Evolutionary conservation across 2,888 invertebrate genomes (phyloP), one percentile per base, ranked within the genome.

Genomic region (Melinaea marsaeus): DNA sequence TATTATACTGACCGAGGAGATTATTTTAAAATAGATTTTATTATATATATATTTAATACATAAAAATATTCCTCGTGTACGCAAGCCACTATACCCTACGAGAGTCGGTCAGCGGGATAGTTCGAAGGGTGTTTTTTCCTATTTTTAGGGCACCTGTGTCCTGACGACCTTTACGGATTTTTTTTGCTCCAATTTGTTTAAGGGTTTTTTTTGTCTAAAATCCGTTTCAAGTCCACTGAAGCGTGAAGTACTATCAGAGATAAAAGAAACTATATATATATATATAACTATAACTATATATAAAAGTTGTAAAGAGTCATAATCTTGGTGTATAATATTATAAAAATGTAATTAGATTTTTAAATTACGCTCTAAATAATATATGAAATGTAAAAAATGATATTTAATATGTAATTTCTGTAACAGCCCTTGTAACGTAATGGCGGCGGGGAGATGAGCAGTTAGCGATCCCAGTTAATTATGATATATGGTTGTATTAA

Each of bases 111-210:
- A 70, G 70, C 65, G 81, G 82, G 80, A 79, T 86, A 86, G 86
- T 86, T 87, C 79, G 82, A 82, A 83, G 79, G 77, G 71, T 47
- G 57, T 55, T 69, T 72, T 72, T 73, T 79, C 77, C 82, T 85
- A 84, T 86, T 85, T 85, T 81, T 80, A 78, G 79, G 79, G 77
- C 80, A 83, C 71, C 72, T 74, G 73, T 69, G 69, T 70, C 71
- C 69, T 59, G 66, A 60, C 68, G 74, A 73, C 76, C 75, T 76
- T 75, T 69, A 68, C 61, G 63, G 59, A 66, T 67, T 54, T 69
- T 74, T 72, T 73, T 74, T 69, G 70, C 69, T 68, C 68, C 60
- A 65, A 56, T 73, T 68, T 69, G 60, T 64, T 69, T 65, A 54
- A 62, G 62, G 60, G 63, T 64, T 64, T 67, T 68, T 63, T 67